Base-by-base conservation (phyloP, 1,140 invertebrate species). In the Pachypsylla venusta region DNA sequence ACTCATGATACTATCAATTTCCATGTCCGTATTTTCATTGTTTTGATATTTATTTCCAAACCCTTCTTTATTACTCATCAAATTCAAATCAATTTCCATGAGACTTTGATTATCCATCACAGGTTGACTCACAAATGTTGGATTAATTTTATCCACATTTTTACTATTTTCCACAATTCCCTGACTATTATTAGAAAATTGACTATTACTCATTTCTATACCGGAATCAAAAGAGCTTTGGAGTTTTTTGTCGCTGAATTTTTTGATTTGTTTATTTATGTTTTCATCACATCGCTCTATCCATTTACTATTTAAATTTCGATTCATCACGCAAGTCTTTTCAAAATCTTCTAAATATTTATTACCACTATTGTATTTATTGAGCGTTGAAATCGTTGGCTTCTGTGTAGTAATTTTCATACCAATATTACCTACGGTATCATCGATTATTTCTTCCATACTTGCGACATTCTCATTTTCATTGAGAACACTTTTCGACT, bases 291-390 rank as follows among this genome's bases (percentile, higher is more conserved):
- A 72, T 64, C 79, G 73, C 42, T 76, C 69, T 2, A 81, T 57
- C 79, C 79, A 81, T 13, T 72, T 74, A 57, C 64, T 59, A 71
- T 80, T 71, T 40, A 81, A 65, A 61, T 74, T 70, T 28, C 14
- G 25, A n/a, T n/a, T n/a, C n/a, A n/a, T n/a, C n/a, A n/a, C n/a
- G n/a, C n/a, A n/a, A n/a, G n/a, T n/a, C n/a, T n/a, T n/a, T n/a
- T n/a, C n/a, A n/a, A n/a, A n/a, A n/a, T n/a, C n/a, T n/a, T n/a
- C n/a, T n/a, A n/a, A n/a, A n/a, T n/a, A n/a, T n/a, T n/a, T n/a
- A n/a, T n/a, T n/a, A n/a, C 22, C 22, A n/a, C 42, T 48, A 4
- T 48, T 22, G 22, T 4, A 4, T 48, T 48, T 48, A 48, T 19
- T 48, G 16, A 22, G 16, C 42, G 22, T 5, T 19, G 22, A 10